Evolutionary conservation across 2,888 invertebrate species (phyloP), one percentile per base, ranked within the genome.

Genomic region (Plebejus anna): DNA sequence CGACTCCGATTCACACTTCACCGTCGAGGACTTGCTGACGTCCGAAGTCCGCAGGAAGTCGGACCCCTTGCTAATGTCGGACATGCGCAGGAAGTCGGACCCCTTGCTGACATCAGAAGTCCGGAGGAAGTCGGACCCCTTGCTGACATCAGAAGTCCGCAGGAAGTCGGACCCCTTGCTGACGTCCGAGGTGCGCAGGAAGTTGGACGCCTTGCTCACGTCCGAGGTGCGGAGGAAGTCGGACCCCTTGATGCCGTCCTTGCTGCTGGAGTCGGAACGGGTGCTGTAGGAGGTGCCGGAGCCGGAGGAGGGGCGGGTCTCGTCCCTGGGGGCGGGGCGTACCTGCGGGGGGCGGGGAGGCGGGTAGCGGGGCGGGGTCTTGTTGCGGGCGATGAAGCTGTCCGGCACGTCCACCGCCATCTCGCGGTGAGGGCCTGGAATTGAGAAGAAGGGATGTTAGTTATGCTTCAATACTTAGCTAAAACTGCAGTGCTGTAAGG

Each of bases 381-480:
- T 98, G 91, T 97, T 97, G 85, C 97, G 95, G 82, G 97, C 98
- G 86, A 98, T 96, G 95, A 98, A 98, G 85, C 97, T 97, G 89
- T 98, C 98, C 86, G 99, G 99, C 85, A 98, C 98, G 94, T 99
- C 99, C 90, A 99, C 98, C 89, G 99, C 98, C 98, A 99, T 98
- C 96, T 99, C 99, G 89, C 99, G 96, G 95, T 98, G 98, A 87
- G 98, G 97, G 90, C 97, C 97, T 95, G 92, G 80, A 94, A 92
- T 55, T 55, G 55, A 55, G 55, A 55, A 55, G 55, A 4, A 16
- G 4, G 16, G 55, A 16, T 55, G 16, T 55, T 55, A 55, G 16
- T 16, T 55, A 55, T 16, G 13, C 51, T 51, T 51, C 13, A 51
- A 51, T 51, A 51, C 51, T 51, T 6, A 38, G 6, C 7, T 38